These are phyloP conservation scores for Sycophila sp. DNA, from an alignment of 1,140 invertebrate genomes.

Conservation along the genomic window DNA sequence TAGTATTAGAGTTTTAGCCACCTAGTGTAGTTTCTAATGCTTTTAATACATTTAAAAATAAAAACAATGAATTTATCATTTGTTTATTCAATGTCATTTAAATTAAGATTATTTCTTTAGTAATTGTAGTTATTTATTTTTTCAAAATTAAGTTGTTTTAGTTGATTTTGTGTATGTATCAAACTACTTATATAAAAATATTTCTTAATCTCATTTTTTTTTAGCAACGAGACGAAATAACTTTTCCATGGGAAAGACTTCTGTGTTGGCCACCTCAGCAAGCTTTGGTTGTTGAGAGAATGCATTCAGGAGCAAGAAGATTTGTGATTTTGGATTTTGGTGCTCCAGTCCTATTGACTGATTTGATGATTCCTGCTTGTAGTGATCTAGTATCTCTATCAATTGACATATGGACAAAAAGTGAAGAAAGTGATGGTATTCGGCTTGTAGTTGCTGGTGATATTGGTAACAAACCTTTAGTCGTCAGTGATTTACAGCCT, in stretches of 20 bases:
- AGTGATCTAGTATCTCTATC: constrained; percentile 86
- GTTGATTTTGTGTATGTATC: not conserved
- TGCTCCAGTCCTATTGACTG: constrained; percentile 84
- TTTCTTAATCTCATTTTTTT: constrained; percentile 5
- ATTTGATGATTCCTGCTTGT: constrained; percentile 88
- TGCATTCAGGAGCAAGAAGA: constrained; percentile 87
- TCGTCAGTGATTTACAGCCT: constrained; percentile 89
- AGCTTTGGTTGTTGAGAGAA: constrained; percentile 89
- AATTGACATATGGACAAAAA: constrained; percentile 88
- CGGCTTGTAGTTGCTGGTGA: constrained; percentile 87
- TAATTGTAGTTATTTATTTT: not conserved
- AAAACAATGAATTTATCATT: no score
- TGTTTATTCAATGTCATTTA: not conserved
- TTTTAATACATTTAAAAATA: no score
- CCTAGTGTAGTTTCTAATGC: not conserved
- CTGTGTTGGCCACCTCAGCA: constrained; percentile 81
- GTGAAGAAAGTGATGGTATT: constrained; percentile 84
- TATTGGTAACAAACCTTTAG: constrained; percentile 83
- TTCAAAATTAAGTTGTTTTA: not conserved
- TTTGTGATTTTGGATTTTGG: constrained; percentile 94
- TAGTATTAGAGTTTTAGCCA: no score
- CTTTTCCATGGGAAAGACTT: constrained; percentile 79
- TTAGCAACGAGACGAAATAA: constrained; percentile 57
- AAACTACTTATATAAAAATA: not conserved
- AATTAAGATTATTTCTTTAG: not conserved